Percentiles rank a stretch among this genome's conserved stretches.
phyloP scores from a whole-genome alignment of 1,140 invertebrate species.

The Cataglyphis hispanica region DNA sequence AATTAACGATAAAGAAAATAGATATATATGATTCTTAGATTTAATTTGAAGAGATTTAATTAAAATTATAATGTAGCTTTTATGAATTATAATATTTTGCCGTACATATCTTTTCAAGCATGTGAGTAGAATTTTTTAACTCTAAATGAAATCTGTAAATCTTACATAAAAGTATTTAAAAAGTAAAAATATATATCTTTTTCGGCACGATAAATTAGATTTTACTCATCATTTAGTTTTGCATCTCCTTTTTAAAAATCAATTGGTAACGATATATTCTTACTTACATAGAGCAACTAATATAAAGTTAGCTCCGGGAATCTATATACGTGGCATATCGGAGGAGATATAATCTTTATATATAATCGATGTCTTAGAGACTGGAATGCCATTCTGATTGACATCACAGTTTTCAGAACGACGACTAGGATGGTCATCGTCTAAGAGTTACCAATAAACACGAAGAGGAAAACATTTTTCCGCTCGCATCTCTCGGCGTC shows the following conservation, averaged over 20 bases:
- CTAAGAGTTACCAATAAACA: conserved; percentile 9
- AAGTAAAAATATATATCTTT: neutral
- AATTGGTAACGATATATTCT: neutral
- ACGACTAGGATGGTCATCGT: neutral
- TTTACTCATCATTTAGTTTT: neutral
- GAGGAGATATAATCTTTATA: neutral
- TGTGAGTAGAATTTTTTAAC: neutral
- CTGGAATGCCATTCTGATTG: neutral
- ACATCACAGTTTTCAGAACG: neutral
- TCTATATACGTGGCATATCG: neutral
- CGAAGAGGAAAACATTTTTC: neutral
- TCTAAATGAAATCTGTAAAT: neutral
- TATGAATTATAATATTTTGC: neutral
- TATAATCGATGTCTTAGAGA: conserved; percentile 8
- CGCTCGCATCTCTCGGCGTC: no score
- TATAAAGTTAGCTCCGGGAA: neutral
- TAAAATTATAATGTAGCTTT: neutral
- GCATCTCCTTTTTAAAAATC: neutral
- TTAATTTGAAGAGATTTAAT: neutral
- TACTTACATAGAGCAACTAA: neutral
- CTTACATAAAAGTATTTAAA: neutral
- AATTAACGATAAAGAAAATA: neutral
- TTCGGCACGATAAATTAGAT: neutral
- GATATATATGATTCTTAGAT: no score
- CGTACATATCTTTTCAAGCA: neutral